Evolutionary conservation across 2,888 invertebrate genomes (phyloP), one percentile per base, ranked within the genome.

Genomic region (Malthinus seriepunctatus): DNA sequence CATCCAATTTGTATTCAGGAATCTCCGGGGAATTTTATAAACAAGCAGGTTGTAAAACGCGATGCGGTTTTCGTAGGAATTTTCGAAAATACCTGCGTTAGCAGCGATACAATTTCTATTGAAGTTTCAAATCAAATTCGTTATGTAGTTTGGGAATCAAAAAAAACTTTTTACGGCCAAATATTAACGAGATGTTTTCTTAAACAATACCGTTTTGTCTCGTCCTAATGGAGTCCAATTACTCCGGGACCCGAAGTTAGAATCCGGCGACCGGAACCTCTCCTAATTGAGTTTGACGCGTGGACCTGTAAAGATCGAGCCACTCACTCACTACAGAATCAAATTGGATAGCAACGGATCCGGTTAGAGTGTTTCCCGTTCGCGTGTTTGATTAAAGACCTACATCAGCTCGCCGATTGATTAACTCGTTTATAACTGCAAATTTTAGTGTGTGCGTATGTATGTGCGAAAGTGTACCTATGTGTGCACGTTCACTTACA

Each of bases 261-360:
- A 70, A 68, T 68, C 71, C 69, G 67, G 69, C 65, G 69, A 70
- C 67, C 71, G 72, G 71, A 71, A 72, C 71, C 65, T 64, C 67
- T 66, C 70, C 71, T 74, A 74, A 74, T 74, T 73, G 72, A 69
- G 71, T 74, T 73, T 73, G 72, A 69, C 70, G 68, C 67, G 61
- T 65, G 69, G 67, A 70, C 63, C 67, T 64, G 65, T 67, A 67
- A 63, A 67, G 68, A 69, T 67, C 68, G 61, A 63, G 51, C 59
- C 52, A 62, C 61, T 61, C 51, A 62, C 61, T 61, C 51, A 47
- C 54, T 57, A 47, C 58, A 48, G 45, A 52, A 56, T 62, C 56
- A 59, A 62, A 59, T 62, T 62, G 56, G 52, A 63, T 51, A 56
- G 56, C 55, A 39, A 53, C 56, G 56, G 60, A 61, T 61, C 60